These are phyloP conservation scores for Chouioia cunea DNA, from an alignment of 2,888 invertebrate species.

Conservation along the genomic window DNA sequence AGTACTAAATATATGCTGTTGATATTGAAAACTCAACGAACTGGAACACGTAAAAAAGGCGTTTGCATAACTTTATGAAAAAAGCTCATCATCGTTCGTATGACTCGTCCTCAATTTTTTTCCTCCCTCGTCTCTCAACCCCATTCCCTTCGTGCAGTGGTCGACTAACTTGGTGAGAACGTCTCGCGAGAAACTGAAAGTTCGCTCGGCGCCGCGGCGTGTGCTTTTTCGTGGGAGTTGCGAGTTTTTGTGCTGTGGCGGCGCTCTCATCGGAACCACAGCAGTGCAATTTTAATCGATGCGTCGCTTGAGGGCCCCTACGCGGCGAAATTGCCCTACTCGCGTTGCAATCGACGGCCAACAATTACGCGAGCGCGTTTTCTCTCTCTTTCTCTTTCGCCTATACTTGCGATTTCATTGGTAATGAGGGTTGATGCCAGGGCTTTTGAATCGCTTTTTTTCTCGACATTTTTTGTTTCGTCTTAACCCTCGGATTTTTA, in stretches of 20 bases:
- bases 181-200: constrained; percentile 36
- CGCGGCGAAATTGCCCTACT: constrained; percentile 38
- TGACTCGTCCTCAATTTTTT: constrained; percentile 1
- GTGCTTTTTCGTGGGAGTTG: constrained; percentile 44
- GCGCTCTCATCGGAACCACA: constrained; percentile 28
- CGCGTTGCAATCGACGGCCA: constrained; percentile 24
- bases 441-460: no score
- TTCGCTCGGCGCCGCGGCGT: constrained; percentile 13
- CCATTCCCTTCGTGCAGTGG: neutral
- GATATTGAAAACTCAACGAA: no score
- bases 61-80: no score
- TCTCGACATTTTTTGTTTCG: no score
- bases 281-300: constrained; percentile 44
- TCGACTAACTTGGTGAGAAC: constrained; percentile 32
- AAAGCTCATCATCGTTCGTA: no score
- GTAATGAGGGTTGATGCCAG: constrained; percentile 22
- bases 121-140: neutral
- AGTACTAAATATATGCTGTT: no score
- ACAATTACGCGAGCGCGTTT: constrained; percentile 27
- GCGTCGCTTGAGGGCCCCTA: constrained; percentile 36
- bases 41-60: no score
- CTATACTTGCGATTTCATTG: neutral
- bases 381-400: neutral
- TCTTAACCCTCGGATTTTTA: no score
- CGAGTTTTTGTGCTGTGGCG: constrained; percentile 42